These are phyloP conservation scores for Lepidochitona cinerea DNA, from an alignment of 2,888 invertebrate genomes.

Conservation along the genomic window DNA sequence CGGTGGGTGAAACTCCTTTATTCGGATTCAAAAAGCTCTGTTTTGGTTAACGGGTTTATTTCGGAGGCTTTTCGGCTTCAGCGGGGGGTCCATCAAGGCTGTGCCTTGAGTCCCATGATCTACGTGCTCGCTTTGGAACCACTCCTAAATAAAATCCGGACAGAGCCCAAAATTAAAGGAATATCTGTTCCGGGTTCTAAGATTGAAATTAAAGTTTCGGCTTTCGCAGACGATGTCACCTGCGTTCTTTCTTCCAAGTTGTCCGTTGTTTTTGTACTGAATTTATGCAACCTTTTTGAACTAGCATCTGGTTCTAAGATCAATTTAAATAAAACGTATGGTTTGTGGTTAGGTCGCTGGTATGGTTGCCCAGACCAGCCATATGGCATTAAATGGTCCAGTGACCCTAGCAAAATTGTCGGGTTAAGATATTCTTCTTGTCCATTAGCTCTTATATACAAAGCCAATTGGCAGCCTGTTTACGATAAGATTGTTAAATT, in stretches of 20 bases:
- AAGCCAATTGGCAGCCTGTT: background rate
- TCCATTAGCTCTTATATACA: background rate
- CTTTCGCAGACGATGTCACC: background rate
- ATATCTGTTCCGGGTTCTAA: background rate
- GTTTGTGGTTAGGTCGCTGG: background rate
- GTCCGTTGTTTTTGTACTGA: background rate
- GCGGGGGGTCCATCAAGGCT: background rate
- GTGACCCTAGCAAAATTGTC: background rate
- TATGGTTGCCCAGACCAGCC: background rate
- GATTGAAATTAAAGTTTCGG: background rate
- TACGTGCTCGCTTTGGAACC: background rate
- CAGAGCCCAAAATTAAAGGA: slow-evolving; percentile 16
- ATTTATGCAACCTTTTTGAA: background rate
- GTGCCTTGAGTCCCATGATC: background rate
- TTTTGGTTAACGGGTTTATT: background rate
- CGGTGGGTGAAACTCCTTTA: background rate
- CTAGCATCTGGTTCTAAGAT: background rate
- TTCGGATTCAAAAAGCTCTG: background rate
- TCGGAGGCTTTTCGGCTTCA: background rate
- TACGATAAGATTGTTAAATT: background rate
- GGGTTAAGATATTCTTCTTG: background rate
- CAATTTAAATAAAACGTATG: background rate
- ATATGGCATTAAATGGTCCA: background rate
- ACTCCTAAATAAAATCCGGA: no score
- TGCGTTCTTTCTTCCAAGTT: background rate